Percentiles rank a stretch among this genome's conserved stretches.
These are phyloP conservation scores for Karalla daura DNA, from an alignment of 2,797 vertebrate species.

Conservation along the genomic window DNA sequence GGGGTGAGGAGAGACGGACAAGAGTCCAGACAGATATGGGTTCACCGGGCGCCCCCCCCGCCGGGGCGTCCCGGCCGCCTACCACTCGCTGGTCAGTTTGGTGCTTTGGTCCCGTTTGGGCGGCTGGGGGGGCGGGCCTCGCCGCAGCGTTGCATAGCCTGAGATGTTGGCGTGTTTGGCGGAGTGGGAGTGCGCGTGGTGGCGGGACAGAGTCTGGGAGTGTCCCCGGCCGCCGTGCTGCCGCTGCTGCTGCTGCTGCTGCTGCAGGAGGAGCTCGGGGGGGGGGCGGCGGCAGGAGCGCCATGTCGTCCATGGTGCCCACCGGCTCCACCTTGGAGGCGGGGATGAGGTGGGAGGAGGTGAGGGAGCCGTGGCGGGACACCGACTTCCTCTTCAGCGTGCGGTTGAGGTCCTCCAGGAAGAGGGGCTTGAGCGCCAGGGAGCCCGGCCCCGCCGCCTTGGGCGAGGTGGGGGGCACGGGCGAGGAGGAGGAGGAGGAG, in stretches of 20 bases:
- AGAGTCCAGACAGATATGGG: constrained; percentile 44
- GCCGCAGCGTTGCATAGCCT: constrained; percentile 97
- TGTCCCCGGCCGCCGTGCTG: constrained; percentile 85
- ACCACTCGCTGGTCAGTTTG: constrained; percentile 95
- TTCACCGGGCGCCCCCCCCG: constrained; percentile 47
- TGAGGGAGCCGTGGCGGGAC: constrained; percentile 92
- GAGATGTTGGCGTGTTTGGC: constrained; percentile 90
- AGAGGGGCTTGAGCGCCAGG: constrained; percentile 92
- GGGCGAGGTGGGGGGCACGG: constrained; percentile 90
- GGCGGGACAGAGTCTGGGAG: constrained; percentile 81
- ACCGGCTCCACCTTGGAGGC: constrained; percentile 87
- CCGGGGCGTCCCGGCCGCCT: constrained; percentile 40
- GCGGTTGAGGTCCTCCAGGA: constrained; percentile 98
- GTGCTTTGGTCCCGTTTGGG: constrained; percentile 99
- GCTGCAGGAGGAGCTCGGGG: constrained; percentile 93
- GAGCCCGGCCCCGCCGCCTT: constrained; percentile 80
- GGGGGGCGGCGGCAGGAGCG: constrained; percentile 93
- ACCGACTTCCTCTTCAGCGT: constrained; percentile 98
- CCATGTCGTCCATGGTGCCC: constrained; percentile 98
- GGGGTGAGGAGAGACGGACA: constrained; percentile 50
- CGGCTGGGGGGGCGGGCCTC: constrained; percentile 93
- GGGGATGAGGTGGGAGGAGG: constrained; percentile 84
- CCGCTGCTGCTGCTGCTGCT: constrained; percentile 82
- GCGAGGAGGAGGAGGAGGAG: constrained; percentile 75
- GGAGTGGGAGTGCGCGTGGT: constrained; percentile 81